Percentiles rank a stretch among this genome's conserved stretches.
Evolutionary conservation across 2,888 invertebrate genomes (phyloP).

Genomic region (Phaonia tiefii): DNA sequence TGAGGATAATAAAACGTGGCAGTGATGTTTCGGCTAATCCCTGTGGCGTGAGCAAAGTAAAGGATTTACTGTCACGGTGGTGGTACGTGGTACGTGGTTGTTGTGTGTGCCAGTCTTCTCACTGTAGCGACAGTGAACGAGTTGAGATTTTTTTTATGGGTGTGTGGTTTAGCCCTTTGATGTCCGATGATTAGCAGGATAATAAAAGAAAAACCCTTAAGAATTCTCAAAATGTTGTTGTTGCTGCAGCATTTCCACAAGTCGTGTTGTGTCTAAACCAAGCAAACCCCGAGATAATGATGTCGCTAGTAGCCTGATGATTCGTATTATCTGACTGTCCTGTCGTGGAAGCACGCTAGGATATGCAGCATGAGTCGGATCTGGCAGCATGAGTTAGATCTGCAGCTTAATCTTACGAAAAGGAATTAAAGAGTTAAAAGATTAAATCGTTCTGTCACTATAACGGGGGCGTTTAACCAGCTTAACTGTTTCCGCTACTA

Average conservation of each 20-base stretch:
- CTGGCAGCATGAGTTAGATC: constrained; percentile 46
- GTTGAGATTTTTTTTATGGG: constrained; percentile 65
- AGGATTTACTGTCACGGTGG: background rate
- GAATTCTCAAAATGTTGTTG: background rate
- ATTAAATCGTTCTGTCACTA: background rate
- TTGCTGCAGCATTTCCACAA: too few species aligned
- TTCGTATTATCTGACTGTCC: background rate
- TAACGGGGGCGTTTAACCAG: constrained; percentile 58
- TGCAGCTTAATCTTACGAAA: constrained; percentile 45
- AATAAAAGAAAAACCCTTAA: constrained; percentile 52
- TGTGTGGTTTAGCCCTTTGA: constrained; percentile 66
- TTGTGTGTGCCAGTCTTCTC: background rate
- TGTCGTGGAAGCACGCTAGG: constrained; percentile 49
- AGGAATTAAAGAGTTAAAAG: constrained; percentile 46
- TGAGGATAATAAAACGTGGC: constrained; percentile 42
- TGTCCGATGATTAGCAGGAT: constrained; percentile 62
- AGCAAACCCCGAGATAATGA: constrained; percentile 38
- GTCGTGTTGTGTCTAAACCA: constrained; percentile 27
- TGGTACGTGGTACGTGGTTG: background rate
- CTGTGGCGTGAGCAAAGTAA: constrained; percentile 47
- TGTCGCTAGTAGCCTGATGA: constrained; percentile 22
- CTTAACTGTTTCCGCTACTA: constrained; percentile 64
- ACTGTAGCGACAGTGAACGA: constrained; percentile 33
- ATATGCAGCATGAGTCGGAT: constrained; percentile 41
- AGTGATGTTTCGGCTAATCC: constrained; percentile 32